phyloP scores from a whole-genome alignment of 2,888 invertebrate genomes.

The Sarcophaga caerulescens region DNA sequence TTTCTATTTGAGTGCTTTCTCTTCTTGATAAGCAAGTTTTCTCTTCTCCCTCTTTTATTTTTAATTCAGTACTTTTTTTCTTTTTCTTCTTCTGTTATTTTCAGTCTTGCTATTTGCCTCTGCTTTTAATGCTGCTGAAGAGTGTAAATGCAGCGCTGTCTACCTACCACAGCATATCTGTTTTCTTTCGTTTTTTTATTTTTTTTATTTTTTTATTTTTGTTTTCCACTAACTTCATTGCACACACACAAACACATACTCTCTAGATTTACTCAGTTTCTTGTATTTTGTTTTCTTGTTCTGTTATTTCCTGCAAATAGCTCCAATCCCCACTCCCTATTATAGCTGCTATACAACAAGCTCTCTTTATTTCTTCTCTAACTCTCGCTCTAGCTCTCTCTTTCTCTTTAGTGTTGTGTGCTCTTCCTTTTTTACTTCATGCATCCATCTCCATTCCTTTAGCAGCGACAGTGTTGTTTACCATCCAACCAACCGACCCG shows the following conservation, averaged over 20 bases:
- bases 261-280: slow-evolving; percentile 19
- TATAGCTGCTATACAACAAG: neutral
- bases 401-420: slow-evolving; percentile 12
- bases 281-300: slow-evolving; percentile 63
- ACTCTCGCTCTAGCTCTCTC: slow-evolving; percentile 22
- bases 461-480: neutral
- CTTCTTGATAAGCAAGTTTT: slow-evolving; percentile 70
- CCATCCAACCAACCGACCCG: slow-evolving; percentile 37
- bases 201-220: neutral
- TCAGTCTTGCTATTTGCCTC: slow-evolving; percentile 49
- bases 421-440: too few relatives aligned
- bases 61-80: slow-evolving; percentile 57
- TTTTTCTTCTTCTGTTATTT: slow-evolving; percentile 55
- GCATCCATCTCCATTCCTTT: neutral
- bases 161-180: neutral
- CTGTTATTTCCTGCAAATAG: slow-evolving; percentile 22
- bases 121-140: slow-evolving; percentile 20
- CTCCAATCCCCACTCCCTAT: neutral
- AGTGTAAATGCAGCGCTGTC: neutral
- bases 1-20: slow-evolving; percentile 70
- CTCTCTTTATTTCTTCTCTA: neutral
- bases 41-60: slow-evolving; percentile 64
- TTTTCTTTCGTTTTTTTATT: neutral
- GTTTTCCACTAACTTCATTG: slow-evolving; percentile 33
- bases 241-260: slow-evolving; percentile 3